These are phyloP conservation scores for Oreonectes daqikongensis DNA, from an alignment of 2,797 vertebrate species.

Conservation along the genomic window DNA sequence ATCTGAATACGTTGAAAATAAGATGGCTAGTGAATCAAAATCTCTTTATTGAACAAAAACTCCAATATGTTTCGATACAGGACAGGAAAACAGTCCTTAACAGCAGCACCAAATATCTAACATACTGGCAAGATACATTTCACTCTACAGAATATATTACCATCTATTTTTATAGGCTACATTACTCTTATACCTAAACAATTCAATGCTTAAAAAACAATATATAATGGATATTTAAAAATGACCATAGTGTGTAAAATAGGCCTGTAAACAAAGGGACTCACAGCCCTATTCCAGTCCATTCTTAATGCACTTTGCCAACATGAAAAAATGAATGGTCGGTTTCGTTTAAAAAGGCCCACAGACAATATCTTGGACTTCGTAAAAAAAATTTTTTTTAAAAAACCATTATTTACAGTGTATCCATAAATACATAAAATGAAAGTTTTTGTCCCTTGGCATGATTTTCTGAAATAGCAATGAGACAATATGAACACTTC, in stretches of 20 bases:
- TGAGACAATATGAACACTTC: background rate
- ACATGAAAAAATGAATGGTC: background rate
- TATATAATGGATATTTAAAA: background rate
- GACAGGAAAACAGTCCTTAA: background rate
- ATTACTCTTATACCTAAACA: background rate
- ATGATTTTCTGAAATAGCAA: background rate
- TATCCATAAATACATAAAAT: background rate
- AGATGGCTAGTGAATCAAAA: background rate
- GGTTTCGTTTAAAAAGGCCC: background rate
- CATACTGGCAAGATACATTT: background rate
- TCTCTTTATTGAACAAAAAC: conserved; percentile 10
- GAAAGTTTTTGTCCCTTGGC: background rate
- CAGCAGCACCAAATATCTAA: conserved; percentile 26
- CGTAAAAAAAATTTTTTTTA: too few relatives aligned
- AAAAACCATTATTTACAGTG: too few relatives aligned
- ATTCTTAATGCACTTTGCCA: background rate
- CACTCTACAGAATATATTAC: conserved; percentile 27
- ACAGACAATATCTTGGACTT: background rate
- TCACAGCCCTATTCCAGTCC: background rate
- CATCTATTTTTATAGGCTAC: conserved; percentile 24
- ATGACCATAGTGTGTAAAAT: conserved; percentile 4
- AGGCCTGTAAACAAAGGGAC: conserved; percentile 4
- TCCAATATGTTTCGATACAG: background rate
- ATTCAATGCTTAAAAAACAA: background rate
- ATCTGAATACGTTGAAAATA: background rate